Base-by-base conservation (phyloP, 2,113 vertebrate species). In the Hemiprocne comata region DNA sequence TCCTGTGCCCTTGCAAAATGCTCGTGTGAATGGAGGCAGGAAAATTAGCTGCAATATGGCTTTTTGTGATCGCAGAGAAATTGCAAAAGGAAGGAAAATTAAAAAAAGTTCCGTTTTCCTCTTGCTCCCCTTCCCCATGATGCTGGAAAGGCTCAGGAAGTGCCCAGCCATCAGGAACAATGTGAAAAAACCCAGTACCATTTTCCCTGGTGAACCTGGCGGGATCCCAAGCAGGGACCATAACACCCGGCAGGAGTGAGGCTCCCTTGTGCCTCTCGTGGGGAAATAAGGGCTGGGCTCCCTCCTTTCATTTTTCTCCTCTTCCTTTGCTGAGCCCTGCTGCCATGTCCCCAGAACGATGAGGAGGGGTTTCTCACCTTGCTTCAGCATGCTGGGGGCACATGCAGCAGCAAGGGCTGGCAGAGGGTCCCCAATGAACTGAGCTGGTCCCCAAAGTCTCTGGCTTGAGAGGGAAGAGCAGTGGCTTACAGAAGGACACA, bases 131-230 rank as follows among this genome's bases (percentile, higher is more conserved):
- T 98, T 98, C 98, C 94, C 86, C 46, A 87, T 26, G 23, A 90
- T 29, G 71, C 64, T 98, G 97, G 98, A 98, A 84, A 90, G 65
- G 97, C 93, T 92, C 97, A 98, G 98, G 98, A 99, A 98, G 97
- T 97, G 96, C 87, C 97, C 96, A 95, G 97, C 96, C 96, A 97
- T 86, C 96, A 98, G 98, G 97, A 99, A 98, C 95, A 94, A 95
- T 98, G 95, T 94, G 71, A 95, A 96, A 97, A 90, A 89, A 69
- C 33, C 65, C 78, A 8, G 90, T 96, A 89, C 87, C 90, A 65
- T 97, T 96, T 98, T 97, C 97, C 96, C 95, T 97, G 94, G 97
- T 95, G 97, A 97, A 97, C 90, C 95, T 97, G 96, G 97, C 97
- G 51, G 74, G 23, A 74, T 76, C 95, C 97, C 98, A 97, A 96